Evolutionary conservation across 2,797 vertebrate genomes (phyloP), one percentile per base, ranked within the genome.

Genomic region (Sus cebifrons): DNA sequence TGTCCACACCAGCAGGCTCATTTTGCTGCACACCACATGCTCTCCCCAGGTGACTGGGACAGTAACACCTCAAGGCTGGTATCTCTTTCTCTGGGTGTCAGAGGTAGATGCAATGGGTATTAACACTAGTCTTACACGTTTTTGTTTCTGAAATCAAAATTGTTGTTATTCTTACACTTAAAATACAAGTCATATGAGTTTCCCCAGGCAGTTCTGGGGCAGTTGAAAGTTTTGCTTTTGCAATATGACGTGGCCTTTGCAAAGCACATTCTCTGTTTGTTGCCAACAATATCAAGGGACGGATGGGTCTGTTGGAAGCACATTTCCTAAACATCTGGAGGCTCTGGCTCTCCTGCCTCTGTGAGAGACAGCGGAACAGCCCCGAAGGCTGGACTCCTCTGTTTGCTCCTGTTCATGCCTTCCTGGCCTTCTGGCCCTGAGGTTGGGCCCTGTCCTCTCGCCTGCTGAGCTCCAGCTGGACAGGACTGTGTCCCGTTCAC

Each of bases 21-120:
- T 10, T 79, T 11, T 32, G 17, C 23, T 36, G 11, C 58, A 40
- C 40, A 27, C 6, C 1, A 7, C 7, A 10, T 9, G 1, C 23
- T 44, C 6, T 49, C 65, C 62, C 6, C 1, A 27, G 29, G 16
- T 0, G 4, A 7, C 79, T 1, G 20, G 64, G 49, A 23, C 44
- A 2, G 9, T 18, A 11, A 0, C 12, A 49, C 54, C 25, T 44
- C 44, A 13, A 36, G n/a, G 15, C 36, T 4, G 13, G 15, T 2
- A 1, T 23, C 32, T 94, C 32, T 40, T 58, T 62, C 52, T 52
- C 25, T 17, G 32, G 40, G 32, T 32, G 27, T 52, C 40, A n/a
- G 54, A 71, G 32, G 17, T 0, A 16, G 78, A 56, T 27, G 58
- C 17, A 0, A 16, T 58, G 29, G 27, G 29, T 27, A 8, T 12